Base-by-base conservation (phyloP, 2,113 vertebrate species). In the Morone chrysops region DNA sequence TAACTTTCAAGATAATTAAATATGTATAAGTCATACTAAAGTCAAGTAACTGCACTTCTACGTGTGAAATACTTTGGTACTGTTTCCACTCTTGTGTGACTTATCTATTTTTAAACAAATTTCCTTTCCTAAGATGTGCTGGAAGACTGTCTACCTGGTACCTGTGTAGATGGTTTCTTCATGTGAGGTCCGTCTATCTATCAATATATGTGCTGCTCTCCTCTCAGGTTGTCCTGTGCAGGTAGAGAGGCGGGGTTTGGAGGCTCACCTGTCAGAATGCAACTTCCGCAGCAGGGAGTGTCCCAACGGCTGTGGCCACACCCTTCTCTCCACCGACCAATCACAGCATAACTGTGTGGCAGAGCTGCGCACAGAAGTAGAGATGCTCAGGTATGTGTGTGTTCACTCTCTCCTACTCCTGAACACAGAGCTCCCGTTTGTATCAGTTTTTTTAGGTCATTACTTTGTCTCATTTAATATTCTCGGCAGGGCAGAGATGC, bases 341-440 rank as follows among this genome's bases (percentile, higher is more conserved):
- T 82, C 94, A 0, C 96, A 96, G 45, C 97, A 97, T 63, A 97
- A 96, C 75, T 97, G 97, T 14, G 93, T 97, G 3, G 95, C 96
- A 1, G 97, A 97, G 91, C 94, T 98, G 0, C 96, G 96, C 47
- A 95, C 95, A 0, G 96, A 97, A 73, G 92, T 97, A 71, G 96
- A 97, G 38, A 86, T 96, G 50, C 94, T 97, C n/a, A 94, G 97
- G 97, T 97, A 87, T 69, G 66, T 6, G 5, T 65, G 31, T 65
- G 54, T 38, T 8, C 3, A 25, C 18, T 56, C 67, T 14, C 31
- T 8, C 6, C 5, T 36, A 8, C 43, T 68, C 17, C 38, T 51
- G 10, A 48, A 18, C 56, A 51, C 56, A 51, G 45, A 47, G 50
- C 62, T 36, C 6, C 13, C 54, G 25, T 36, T 40, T n/a, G 25